Evolutionary conservation across 2,797 vertebrate genomes (phyloP), one percentile per base, ranked within the genome.

Genomic region (Coreius guichenoti): DNA sequence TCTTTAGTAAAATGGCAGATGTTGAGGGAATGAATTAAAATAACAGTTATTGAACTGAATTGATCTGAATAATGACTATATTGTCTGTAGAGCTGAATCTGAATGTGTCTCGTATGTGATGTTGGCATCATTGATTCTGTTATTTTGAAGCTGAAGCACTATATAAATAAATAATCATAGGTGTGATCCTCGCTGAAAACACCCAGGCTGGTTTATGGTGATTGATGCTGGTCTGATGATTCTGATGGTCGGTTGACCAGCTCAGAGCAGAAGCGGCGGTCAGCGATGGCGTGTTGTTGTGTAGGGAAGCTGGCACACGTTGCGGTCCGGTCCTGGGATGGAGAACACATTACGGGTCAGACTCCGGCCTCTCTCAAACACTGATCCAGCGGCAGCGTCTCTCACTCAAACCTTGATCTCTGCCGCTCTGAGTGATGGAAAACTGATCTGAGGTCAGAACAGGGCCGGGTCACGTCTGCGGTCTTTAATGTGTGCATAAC

Each of bases 161-260:
- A 1, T 23, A 56, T 7, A 54, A 21, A 54, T 54, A 3, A 54
- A 54, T 49, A 16, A 49, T 14, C 1, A 21, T 69, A 5, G 33
- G 11, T 69, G 19, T 69, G 19, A 68, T 36, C 9, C 4, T 36
- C 23, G 33, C 67, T 21, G 67, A 29, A 49, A 51, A 76, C n/a
- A 54, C 45, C 75, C 81, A 83, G 58, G 54, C 58, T 69, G 36
- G 36, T 69, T 69, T 21, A 39, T n/a, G n/a, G n/a, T n/a, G n/a
- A n/a, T n/a, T n/a, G n/a, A n/a, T n/a, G 63, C 12, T 67, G 56
- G 56, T 21, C 11, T 8, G 14, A 8, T 29, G 5, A 5, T 29
- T 63, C 61, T 3, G 63, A 19, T 67, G 63, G 63, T 39, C 80
- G 26, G 23, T 17, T 5, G 39, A 47, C 29, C 29, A 5, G 56